Conservation (phyloP, 2,888 invertebrate genomes). For the Tenthredo notha region DNA sequence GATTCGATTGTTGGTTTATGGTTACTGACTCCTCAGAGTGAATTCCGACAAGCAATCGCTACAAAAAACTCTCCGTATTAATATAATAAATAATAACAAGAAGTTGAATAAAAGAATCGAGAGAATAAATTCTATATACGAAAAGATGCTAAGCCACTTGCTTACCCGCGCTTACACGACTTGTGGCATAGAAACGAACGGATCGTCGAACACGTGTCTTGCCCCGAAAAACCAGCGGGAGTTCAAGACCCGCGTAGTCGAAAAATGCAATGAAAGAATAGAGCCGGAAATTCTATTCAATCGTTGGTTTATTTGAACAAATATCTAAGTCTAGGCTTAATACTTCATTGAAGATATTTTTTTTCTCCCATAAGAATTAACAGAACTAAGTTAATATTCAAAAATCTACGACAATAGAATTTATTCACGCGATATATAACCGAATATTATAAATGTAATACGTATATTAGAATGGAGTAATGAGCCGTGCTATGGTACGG, state of each 20-base stretch:
- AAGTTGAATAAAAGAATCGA: neutral
- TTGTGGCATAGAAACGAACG: conserved; percentile 14
- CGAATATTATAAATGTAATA: neutral
- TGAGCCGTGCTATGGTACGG: neutral
- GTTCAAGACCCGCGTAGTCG: conserved; percentile 24
- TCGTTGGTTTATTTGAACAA: neutral
- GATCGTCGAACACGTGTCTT: conserved; percentile 42
- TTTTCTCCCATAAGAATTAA: neutral
- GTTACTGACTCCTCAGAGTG: neutral
- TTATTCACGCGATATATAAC: neutral
- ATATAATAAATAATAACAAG: conserved; percentile 40
- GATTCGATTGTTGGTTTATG: neutral
- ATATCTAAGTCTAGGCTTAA: neutral
- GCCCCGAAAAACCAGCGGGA: conserved; percentile 39
- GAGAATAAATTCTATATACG: neutral
- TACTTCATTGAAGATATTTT: neutral
- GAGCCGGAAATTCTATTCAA: neutral
- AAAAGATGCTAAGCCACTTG: conserved; percentile 17
- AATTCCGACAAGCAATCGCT: neutral
- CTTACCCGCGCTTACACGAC: neutral
- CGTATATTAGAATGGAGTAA: too few species aligned
- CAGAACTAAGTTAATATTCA: neutral
- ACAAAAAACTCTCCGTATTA: conserved; percentile 5
- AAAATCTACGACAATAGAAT: neutral
- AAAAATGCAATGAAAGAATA: neutral